Percentiles rank a stretch among this genome's conserved stretches.
Conservation (phyloP, 2,797 vertebrate species). For the Natrix natrix region DNA sequence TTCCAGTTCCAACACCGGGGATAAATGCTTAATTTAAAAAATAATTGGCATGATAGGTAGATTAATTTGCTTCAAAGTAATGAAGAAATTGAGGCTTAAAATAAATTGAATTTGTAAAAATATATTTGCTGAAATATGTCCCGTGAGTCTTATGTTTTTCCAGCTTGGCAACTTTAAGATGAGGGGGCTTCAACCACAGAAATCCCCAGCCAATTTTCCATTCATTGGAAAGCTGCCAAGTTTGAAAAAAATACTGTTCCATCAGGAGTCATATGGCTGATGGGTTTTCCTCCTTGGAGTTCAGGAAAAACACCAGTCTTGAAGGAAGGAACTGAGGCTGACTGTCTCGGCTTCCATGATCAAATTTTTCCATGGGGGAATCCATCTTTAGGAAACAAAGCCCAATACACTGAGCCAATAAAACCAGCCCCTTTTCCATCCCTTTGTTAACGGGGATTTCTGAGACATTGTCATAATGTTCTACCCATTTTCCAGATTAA, state of each 20-base stretch:
- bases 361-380: neutral
- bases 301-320: neutral
- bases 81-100: neutral
- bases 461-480: neutral
- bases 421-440: neutral
- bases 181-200: neutral
- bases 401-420: neutral
- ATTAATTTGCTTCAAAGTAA: neutral
- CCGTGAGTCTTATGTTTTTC: neutral
- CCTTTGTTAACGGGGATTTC: neutral
- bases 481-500: neutral
- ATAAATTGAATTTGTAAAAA: neutral
- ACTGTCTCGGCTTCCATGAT: neutral
- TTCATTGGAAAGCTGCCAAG: neutral
- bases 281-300: neutral
- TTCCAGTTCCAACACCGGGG: neutral
- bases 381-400: neutral
- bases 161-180: neutral
- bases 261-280: neutral
- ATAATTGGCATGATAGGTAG: neutral
- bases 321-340: neutral
- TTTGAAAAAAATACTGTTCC: neutral
- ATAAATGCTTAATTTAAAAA: neutral
- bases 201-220: neutral
- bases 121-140: neutral